Conservation (phyloP, 2,113 vertebrate genomes). For the human region GRCh38 chr3:81607501-81608000, state of each 20-base stretch:
- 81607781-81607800: neutral
- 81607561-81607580: no score
- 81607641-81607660: neutral
- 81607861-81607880: neutral
- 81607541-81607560: neutral
- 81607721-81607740: neutral
- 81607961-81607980: neutral
- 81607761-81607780: neutral
- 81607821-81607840: neutral
- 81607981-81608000: neutral
- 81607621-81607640: neutral
- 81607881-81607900: neutral
- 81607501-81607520: neutral
- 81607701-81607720: neutral
- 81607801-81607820: neutral
- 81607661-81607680: neutral
- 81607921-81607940: neutral
- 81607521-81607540: neutral
- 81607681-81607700: neutral
- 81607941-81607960: neutral
- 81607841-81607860: neutral
- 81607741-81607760: neutral
- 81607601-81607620: neutral
- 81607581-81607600: neutral
- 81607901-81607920: neutral